Conservation (phyloP, 2,888 invertebrate genomes). For the Lochmaea crataegi region DNA sequence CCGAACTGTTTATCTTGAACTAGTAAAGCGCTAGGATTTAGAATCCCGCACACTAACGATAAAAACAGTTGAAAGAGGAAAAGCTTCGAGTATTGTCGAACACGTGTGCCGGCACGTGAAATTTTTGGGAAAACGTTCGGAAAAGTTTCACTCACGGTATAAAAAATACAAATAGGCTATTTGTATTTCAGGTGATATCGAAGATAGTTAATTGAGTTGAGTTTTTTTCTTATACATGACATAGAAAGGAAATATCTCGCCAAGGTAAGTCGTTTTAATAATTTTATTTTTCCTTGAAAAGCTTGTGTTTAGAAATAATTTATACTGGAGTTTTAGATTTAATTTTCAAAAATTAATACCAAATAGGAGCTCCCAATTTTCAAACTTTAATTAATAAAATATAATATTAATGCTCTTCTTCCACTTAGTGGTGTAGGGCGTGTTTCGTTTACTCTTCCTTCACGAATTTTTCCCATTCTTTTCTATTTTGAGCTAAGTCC, state of each 20-base stretch:
- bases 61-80: constrained; percentile 25
- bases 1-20: neutral
- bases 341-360: no score
- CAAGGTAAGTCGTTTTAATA: constrained; percentile 10
- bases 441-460: no score
- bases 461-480: no score
- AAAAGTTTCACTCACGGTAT: neutral
- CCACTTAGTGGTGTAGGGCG: no score
- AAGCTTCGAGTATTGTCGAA: constrained; percentile 19
- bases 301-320: no score
- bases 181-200: neutral
- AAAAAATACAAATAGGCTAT: neutral
- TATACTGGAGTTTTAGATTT: no score
- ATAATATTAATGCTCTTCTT: no score
- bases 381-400: no score
- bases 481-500: no score
- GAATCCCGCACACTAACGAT: neutral
- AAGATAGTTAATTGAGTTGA: neutral
- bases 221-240: constrained; percentile 7
- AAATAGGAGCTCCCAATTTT: no score
- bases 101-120: constrained; percentile 15
- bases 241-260: constrained; percentile 9
- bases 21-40: neutral
- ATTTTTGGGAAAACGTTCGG: neutral
- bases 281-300: no score